Percentiles rank a stretch among this genome's conserved stretches.
phyloP scores from a whole-genome alignment of 37 sponge, comb jelly and placozoan genomes.

The Theonella swinhoei region DNA sequence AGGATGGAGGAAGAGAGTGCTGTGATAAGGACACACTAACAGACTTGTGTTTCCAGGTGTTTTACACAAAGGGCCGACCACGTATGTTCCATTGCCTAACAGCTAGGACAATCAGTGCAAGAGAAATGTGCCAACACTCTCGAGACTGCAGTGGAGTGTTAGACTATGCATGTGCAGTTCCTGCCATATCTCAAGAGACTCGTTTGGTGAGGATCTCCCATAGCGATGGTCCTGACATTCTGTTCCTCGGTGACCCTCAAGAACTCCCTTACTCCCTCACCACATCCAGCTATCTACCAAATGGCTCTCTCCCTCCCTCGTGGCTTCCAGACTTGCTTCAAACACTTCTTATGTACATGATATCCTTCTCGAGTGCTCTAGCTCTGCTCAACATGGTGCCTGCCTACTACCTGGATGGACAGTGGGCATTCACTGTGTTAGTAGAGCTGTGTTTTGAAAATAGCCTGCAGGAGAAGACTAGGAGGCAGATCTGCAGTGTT shows the following conservation, averaged over 20 bases:
- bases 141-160: slow-evolving; percentile 68
- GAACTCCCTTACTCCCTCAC: slow-evolving; percentile 52
- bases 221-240: slow-evolving; percentile 56
- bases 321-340: slow-evolving; percentile 77
- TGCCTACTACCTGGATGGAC: slow-evolving; percentile 89
- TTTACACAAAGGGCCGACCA: slow-evolving; percentile 6
- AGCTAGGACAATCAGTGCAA: slow-evolving; percentile 57
- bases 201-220: slow-evolving; percentile 73
- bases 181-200: slow-evolving; percentile 45
- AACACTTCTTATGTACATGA: slow-evolving; percentile 76
- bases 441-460: slow-evolving; percentile 65
- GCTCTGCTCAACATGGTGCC: slow-evolving; percentile 92
- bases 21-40: slow-evolving; percentile 43
- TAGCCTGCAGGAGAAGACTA: slow-evolving; percentile 30
- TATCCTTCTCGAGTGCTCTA: slow-evolving; percentile 92
- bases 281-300: slow-evolving; percentile 64
- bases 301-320: slow-evolving; percentile 31
- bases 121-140: slow-evolving; percentile 38
- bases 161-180: slow-evolving; percentile 60
- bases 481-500: slow-evolving; percentile 40
- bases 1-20: slow-evolving; percentile 66
- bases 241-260: slow-evolving; percentile 85
- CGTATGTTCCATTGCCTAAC: slow-evolving; percentile 64
- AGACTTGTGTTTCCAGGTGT: slow-evolving; percentile 73
- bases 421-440: slow-evolving; percentile 80